Base-by-base conservation (phyloP, 2,113 vertebrate species). In the Anolis carolinensis region DNA sequence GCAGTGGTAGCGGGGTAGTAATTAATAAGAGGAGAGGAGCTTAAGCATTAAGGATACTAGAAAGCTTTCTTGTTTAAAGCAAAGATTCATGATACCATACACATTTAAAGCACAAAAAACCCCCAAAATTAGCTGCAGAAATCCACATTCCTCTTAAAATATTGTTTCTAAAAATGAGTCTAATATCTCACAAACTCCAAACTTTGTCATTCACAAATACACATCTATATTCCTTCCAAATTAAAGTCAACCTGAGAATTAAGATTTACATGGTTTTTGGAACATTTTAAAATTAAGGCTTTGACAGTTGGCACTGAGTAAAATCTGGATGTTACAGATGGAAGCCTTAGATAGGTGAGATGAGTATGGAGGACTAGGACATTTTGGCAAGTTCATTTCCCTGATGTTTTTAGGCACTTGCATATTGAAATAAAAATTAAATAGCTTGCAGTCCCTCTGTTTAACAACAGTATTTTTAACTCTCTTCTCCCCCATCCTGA, bases 1-100 rank as follows among this genome's bases (percentile, higher is more conserved):
- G 79, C 82, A 86, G 77, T 65, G 63, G 30, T 88, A 63, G 7
- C 83, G 48, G 52, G 71, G 91, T 82, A 92, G 90, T 86, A 86
- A 68, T 79, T 85, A 93, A 93, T 90, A 84, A 90, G 70, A 9
- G 75, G 8, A 71, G 21, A 82, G 73, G 52, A 27, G 83, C 76
- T 11, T 1, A 84, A 65, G 88, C 83, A 75, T 67, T 89, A 89
- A 77, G 74, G 78, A 86, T 89, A 34, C 18, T 73, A 77, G 78
- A 84, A 59, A 84, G 87, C 87, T 67, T 63, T 76, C 20, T 0
- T 0, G 20, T 62, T 93, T 59, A 9, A 7, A 13, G 68, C 78
- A 89, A 65, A 72, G 84, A 89, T 91, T 92, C 0, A 0, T 0
- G 0, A 23, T 63, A 36, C 34, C 36, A 32, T 86, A 72, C 77